Evolutionary conservation across 2,888 invertebrate species (phyloP).

Genomic region (Drosophila percnosoma): DNA sequence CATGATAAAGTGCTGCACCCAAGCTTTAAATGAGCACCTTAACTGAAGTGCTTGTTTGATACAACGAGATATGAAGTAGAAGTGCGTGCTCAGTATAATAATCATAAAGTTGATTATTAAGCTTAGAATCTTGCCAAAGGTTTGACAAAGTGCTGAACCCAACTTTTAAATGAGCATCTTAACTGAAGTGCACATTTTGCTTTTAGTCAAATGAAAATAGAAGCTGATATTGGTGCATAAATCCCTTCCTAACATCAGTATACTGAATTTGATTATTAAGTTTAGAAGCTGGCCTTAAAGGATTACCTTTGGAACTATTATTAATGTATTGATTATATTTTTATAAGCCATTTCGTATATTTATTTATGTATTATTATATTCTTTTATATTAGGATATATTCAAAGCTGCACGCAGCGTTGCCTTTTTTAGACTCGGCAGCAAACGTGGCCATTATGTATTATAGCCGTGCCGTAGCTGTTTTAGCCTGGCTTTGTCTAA

Average conservation of each 20-base stretch:
- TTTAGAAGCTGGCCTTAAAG: not conserved
- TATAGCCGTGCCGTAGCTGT: not conserved
- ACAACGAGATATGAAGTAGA: not conserved
- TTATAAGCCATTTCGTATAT: not conserved
- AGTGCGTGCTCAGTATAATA: no score
- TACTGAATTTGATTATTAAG: not conserved
- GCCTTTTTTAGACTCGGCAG: not conserved
- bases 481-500: not conserved
- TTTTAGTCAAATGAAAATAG: not conserved
- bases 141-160: not conserved
- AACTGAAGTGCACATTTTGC: not conserved
- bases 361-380: no score
- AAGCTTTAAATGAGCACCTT: not conserved
- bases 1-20: not conserved
- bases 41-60: not conserved
- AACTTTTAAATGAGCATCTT: not conserved
- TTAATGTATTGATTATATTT: not conserved
- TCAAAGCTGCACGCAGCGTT: not conserved
- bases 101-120: not conserved
- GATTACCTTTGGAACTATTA: not conserved
- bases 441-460: not conserved
- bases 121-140: not conserved
- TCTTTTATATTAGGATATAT: not conserved
- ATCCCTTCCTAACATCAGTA: not conserved
- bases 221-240: not conserved